Evolutionary conservation across 2,113 vertebrate genomes (phyloP).

Genomic region (Phalacrocorax aristotelis): DNA sequence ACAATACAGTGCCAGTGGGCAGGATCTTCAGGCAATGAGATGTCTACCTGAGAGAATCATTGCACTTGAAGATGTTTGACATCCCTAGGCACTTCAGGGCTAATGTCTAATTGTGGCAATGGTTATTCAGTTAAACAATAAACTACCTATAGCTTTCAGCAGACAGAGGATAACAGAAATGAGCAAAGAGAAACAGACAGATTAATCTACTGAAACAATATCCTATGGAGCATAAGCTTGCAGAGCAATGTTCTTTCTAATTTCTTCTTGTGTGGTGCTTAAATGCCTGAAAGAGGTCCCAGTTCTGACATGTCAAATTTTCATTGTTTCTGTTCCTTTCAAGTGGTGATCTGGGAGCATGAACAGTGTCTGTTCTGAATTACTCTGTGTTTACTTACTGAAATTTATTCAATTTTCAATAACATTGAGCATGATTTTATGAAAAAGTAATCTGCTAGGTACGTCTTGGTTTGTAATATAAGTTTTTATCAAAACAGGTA

Average conservation of each 20-base stretch:
- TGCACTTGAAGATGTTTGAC: neutral
- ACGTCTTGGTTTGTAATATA: neutral
- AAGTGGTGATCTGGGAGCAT: neutral
- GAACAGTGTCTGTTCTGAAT: neutral
- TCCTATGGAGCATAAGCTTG: neutral
- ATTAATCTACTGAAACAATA: constrained; percentile 2
- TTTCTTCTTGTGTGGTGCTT: neutral
- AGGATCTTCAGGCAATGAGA: neutral
- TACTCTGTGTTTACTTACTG: neutral
- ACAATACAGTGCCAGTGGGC: neutral
- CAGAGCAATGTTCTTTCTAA: neutral
- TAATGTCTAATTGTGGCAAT: neutral
- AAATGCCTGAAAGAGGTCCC: neutral
- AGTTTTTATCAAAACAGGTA: neutral
- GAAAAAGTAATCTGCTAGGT: neutral
- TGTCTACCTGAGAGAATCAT: neutral
- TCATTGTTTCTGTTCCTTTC: neutral
- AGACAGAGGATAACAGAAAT: neutral
- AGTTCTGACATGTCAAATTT: neutral
- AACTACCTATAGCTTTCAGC: neutral
- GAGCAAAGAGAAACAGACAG: neutral
- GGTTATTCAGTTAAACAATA: neutral
- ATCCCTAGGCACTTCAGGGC: neutral
- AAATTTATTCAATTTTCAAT: neutral
- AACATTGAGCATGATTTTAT: neutral